Conservation (phyloP, 1,140 invertebrate genomes). For the Drosophila paulistorum region DNA sequence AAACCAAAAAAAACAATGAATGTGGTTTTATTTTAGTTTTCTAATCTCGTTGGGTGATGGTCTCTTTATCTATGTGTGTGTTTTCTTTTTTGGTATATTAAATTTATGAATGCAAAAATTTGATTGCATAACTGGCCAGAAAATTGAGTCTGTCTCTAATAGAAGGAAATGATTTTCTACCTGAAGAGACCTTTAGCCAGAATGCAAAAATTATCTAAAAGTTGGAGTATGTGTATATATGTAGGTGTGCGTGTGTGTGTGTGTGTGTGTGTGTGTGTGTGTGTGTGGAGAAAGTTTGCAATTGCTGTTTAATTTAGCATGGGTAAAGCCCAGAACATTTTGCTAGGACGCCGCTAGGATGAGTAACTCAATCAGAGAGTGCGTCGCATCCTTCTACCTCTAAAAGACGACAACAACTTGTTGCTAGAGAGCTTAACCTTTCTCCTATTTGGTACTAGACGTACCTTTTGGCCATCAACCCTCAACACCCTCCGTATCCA, state of each 20-base stretch:
- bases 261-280: slow-evolving; percentile 9
- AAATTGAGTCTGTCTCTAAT: slow-evolving; percentile 41
- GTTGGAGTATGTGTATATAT: slow-evolving; percentile 27
- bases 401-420: slow-evolving; percentile 60
- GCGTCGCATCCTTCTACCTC: slow-evolving; percentile 22
- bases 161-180: slow-evolving; percentile 44
- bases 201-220: slow-evolving; percentile 67
- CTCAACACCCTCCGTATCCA: not conserved
- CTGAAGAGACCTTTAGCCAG: not conserved
- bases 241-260: slow-evolving; percentile 9
- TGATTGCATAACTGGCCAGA: slow-evolving; percentile 48
- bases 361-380: slow-evolving; percentile 73
- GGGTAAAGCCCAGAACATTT: slow-evolving; percentile 31
- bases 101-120: slow-evolving; percentile 39
- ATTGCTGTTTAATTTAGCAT: slow-evolving; percentile 80
- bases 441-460: not conserved
- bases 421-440: slow-evolving; percentile 58
- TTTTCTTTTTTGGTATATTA: slow-evolving; percentile 21
- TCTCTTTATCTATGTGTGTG: not conserved
- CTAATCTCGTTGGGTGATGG: not conserved
- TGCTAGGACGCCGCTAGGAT: not conserved
- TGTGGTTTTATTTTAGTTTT: slow-evolving; percentile 2
- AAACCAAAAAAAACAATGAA: not conserved
- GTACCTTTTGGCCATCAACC: not conserved
- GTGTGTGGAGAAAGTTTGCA: slow-evolving; percentile 64